Percentiles rank a stretch among this genome's conserved stretches.
phyloP scores from a whole-genome alignment of 2,797 vertebrate genomes.

The Microctenopoma lineatum region DNA sequence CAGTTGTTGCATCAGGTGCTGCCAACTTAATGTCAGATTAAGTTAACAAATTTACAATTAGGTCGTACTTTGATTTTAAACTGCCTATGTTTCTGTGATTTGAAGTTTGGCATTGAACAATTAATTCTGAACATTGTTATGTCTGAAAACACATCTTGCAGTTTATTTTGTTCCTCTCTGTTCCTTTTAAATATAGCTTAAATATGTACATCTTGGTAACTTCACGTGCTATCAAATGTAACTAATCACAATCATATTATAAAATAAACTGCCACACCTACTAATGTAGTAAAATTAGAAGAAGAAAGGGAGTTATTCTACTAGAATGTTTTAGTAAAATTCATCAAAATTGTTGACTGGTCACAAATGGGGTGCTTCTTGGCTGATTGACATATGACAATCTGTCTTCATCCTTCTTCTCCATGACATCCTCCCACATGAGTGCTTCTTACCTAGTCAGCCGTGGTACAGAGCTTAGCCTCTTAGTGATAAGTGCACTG shows the following conservation, averaged over 20 bases:
- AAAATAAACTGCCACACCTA: background rate
- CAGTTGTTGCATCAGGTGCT: too few relatives aligned
- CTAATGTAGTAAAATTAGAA: background rate
- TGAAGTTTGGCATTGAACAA: background rate
- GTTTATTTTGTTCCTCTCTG: background rate
- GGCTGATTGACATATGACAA: constrained; percentile 43
- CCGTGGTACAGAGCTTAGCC: constrained; percentile 89
- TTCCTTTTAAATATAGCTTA: background rate
- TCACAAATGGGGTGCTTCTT: constrained; percentile 34
- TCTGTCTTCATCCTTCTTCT: constrained; percentile 35
- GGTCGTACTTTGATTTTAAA: background rate
- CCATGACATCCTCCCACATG: constrained; percentile 35
- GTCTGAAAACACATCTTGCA: background rate
- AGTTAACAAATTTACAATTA: too few relatives aligned
- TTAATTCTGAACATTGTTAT: constrained; percentile 2
- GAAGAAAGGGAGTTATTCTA: background rate
- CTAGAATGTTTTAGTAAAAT: background rate
- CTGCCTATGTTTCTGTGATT: background rate
- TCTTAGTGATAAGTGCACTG: constrained; percentile 66
- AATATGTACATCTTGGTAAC: background rate
- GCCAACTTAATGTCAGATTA: too few relatives aligned
- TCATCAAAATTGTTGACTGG: constrained; percentile 16
- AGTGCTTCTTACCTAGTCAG: constrained; percentile 54
- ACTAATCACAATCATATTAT: background rate
- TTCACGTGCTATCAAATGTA: background rate